Percentiles rank a stretch among this genome's conserved stretches.
These are phyloP conservation scores for Epistrophe eligans DNA, from an alignment of 2,888 invertebrate genomes.

Conservation along the genomic window DNA sequence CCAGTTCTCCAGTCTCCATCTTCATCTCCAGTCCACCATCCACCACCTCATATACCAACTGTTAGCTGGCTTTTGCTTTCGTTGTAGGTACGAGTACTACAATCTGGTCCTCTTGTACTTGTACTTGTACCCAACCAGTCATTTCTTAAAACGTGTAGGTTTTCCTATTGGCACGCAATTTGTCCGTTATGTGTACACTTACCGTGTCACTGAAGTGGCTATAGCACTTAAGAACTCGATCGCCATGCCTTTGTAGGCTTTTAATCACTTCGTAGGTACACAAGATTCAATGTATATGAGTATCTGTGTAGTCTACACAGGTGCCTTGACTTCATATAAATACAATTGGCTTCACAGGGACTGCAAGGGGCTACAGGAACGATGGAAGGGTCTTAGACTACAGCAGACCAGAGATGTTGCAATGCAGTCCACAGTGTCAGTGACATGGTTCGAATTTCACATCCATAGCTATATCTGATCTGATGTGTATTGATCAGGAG, in stretches of 20 bases:
- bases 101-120: conserved; percentile 31
- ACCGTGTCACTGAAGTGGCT: conserved; percentile 57
- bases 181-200: conserved; percentile 64
- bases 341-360: conserved; percentile 18
- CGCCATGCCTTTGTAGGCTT: conserved; percentile 52
- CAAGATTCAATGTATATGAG: background rate
- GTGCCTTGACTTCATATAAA: conserved; percentile 44
- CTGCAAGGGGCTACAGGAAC: conserved; percentile 23
- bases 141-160: conserved; percentile 55
- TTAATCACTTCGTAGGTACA: conserved; percentile 34
- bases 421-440: conserved; percentile 56
- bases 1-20: conserved; percentile 5
- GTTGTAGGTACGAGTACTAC: conserved; percentile 27
- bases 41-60: background rate
- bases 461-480: conserved; percentile 39
- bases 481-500: conserved; percentile 47
- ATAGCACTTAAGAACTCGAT: conserved; percentile 61
- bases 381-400: conserved; percentile 13
- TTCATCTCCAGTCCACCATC: conserved; percentile 7
- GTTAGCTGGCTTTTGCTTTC: conserved; percentile 67
- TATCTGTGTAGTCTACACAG: conserved; percentile 36
- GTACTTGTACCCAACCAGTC: background rate
- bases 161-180: conserved; percentile 72
- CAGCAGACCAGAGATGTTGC: conserved; percentile 32
- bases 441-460: conserved; percentile 74